Percentiles rank a stretch among this genome's conserved stretches.
Evolutionary conservation across 1,140 invertebrate species (phyloP).

Genomic region (Habropoda laboriosa): DNA sequence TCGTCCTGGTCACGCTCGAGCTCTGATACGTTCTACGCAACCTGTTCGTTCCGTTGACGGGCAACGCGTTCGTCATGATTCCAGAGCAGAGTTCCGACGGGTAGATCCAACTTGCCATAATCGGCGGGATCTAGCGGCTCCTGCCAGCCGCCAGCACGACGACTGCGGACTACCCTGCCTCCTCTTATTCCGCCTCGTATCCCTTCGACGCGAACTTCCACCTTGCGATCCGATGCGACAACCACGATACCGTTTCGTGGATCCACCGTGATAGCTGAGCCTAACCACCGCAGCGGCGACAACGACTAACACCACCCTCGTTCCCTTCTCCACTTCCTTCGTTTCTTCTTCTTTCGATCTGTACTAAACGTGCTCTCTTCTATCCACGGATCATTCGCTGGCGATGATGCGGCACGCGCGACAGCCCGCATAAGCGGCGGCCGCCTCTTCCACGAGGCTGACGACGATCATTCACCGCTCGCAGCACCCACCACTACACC

Average conservation of each 20-base stretch:
- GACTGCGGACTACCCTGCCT: slow-evolving; percentile 46
- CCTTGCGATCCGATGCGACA: slow-evolving; percentile 17
- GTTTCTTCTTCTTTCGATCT: slow-evolving; percentile 26
- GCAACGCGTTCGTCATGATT: slow-evolving; percentile 55
- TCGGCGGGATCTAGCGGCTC: slow-evolving; percentile 59
- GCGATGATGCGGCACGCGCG: slow-evolving; percentile 61
- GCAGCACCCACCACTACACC: slow-evolving; percentile 64
- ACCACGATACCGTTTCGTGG: background rate
- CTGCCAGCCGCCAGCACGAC: slow-evolving; percentile 64
- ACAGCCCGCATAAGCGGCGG: slow-evolving; percentile 64
- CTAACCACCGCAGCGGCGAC: slow-evolving; percentile 19
- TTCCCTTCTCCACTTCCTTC: slow-evolving; percentile 14
- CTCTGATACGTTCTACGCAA: slow-evolving; percentile 47
- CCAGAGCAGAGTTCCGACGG: slow-evolving; percentile 19
- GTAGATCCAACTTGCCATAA: slow-evolving; percentile 45
- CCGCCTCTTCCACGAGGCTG: slow-evolving; percentile 67
- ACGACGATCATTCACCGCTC: slow-evolving; percentile 68
- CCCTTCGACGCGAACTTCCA: slow-evolving; percentile 29
- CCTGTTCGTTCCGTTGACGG: slow-evolving; percentile 17
- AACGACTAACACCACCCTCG: too few species aligned
- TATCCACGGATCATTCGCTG: slow-evolving; percentile 48
- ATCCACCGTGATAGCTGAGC: slow-evolving; percentile 26
- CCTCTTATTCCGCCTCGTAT: slow-evolving; percentile 23
- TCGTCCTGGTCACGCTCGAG: slow-evolving; percentile 36
- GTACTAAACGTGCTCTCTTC: slow-evolving; percentile 29